These are phyloP conservation scores for Puntigrus tetrazona DNA, from an alignment of 2,113 vertebrate genomes.

Conservation along the genomic window DNA sequence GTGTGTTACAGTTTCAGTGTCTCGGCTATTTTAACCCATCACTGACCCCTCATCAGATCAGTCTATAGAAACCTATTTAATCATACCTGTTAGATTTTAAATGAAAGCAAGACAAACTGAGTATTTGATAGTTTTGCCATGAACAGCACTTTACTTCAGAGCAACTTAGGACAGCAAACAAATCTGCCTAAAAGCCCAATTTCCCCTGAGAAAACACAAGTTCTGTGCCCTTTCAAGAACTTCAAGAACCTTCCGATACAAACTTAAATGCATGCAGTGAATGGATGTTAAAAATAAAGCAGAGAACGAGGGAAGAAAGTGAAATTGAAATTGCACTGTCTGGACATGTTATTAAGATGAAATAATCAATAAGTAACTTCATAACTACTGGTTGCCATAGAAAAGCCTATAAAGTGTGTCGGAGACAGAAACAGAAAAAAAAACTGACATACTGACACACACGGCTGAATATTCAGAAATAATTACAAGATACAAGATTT, in stretches of 20 bases:
- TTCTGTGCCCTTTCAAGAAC: background rate
- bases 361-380: constrained; percentile 21
- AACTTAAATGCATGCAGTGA: too few relatives aligned
- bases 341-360: background rate
- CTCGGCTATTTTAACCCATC: background rate
- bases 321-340: background rate
- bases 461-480: background rate
- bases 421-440: background rate
- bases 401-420: background rate
- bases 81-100: background rate
- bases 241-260: background rate
- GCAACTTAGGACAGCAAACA: background rate
- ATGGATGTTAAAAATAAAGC: background rate
- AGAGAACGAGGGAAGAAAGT: background rate
- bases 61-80: background rate
- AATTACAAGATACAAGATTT: too few relatives aligned
- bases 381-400: background rate
- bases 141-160: background rate
- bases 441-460: background rate
- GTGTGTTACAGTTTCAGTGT: background rate
- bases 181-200: background rate
- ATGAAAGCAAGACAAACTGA: background rate
- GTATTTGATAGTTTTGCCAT: background rate
- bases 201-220: background rate
- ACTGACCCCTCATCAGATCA: background rate